A percentile compares a stretch with the other conserved stretches of the same genome.
Evolutionary conservation across 2,113 vertebrate genomes (phyloP).

Genomic region (Cyanoramphus novaezelandiae): DNA sequence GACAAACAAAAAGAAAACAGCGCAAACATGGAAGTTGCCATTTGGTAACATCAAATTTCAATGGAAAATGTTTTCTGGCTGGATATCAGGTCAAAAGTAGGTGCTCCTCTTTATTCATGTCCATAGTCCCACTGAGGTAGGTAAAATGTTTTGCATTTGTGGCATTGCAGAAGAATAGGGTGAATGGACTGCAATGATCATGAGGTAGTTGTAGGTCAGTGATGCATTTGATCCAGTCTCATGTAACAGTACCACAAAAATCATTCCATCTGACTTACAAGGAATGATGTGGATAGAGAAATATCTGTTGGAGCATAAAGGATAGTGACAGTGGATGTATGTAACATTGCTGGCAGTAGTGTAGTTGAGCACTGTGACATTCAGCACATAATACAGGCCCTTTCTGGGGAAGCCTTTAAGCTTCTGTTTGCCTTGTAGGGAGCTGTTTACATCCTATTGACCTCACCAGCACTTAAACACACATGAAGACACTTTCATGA

Average conservation of each 20-base stretch:
- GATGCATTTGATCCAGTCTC: not conserved
- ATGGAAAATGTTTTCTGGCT: not conserved
- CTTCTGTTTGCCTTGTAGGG: not conserved
- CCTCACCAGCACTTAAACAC: not conserved
- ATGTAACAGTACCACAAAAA: not conserved
- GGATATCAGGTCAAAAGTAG: not conserved
- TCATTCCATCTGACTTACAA: not conserved
- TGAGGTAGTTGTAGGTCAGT: not conserved
- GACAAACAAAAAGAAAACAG: not conserved
- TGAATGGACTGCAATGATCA: not conserved
- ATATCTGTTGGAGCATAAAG: not conserved
- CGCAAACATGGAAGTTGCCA: not conserved
- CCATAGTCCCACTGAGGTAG: not conserved
- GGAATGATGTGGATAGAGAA: not conserved
- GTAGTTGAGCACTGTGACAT: not conserved
- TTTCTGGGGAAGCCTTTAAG: not conserved
- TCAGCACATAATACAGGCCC: not conserved
- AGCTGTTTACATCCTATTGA: not conserved
- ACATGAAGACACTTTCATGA: not conserved
- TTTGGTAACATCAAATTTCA: not conserved
- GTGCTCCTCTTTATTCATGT: not conserved
- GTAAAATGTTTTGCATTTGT: not conserved
- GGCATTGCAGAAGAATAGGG: not conserved
- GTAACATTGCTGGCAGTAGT: not conserved
- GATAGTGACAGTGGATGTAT: not conserved